Base-by-base conservation (phyloP, 2,888 invertebrate genomes). In the Blera fallax region DNA sequence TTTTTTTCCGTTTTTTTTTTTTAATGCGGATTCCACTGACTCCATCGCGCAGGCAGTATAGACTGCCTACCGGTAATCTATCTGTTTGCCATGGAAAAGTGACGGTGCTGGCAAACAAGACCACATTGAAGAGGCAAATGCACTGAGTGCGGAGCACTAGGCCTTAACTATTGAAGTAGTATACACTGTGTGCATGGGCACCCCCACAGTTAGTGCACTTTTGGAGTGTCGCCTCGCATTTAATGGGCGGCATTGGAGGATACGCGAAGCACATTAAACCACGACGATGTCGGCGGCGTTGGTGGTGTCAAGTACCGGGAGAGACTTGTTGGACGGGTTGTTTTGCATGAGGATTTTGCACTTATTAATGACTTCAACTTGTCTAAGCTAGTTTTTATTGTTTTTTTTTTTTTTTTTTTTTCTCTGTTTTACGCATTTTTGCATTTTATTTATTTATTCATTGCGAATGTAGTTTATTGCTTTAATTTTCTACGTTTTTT, bases 61-160 rank as follows among this genome's bases (percentile, higher is more conserved):
- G 72, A 78, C 65, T 60, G 72, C 72, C 73, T 78, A 60, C 78
- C 79, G 83, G 83, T 83, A 78, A 83, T 83, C 72, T 79, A 83
- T 83, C 65, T 83, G 37, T 64, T 48, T 50, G 82, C 72, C 82
- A 60, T 43, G 52, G 52, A 45, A 27, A 52, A 67, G 48, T 34
- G 62, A 24, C 58, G 40, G 58, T 56, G 18, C 64, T 62, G 24
- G 48, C 24, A 62, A 62, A 69, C 78, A 65, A 62, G 72, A 56
- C 69, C 40, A n/a, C 70, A 37, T 58, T 70, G 21, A 65, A 83
- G 72, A 83, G 50, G 65, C 40, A 50, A 48, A 50, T 72, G 65
- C 32, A 48, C 56, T 34, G 40, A n/a, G n/a, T n/a, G n/a, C n/a
- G n/a, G n/a, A n/a, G n/a, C n/a, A n/a, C n/a, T 52, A 62, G 43